phyloP scores from a whole-genome alignment of 1,140 invertebrate genomes.

The Tetraneura akinire region DNA sequence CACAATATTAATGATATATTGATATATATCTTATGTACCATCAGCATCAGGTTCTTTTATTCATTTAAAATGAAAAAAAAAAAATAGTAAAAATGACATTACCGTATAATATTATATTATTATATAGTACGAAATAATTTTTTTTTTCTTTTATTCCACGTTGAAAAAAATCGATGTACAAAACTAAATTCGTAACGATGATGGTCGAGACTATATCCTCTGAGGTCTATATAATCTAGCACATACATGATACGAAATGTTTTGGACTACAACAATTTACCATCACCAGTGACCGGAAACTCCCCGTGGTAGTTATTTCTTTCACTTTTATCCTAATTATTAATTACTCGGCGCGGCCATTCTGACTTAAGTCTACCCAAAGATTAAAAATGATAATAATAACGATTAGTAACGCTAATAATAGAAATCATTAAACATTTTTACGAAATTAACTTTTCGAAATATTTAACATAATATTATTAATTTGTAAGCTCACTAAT shows the following conservation, averaged over 20 bases:
- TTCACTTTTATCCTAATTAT: neutral
- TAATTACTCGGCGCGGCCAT: conserved; percentile 5
- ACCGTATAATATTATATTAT: too few relatives aligned
- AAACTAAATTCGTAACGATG: neutral
- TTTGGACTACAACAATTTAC: neutral
- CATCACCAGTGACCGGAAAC: neutral
- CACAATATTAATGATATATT: too few relatives aligned
- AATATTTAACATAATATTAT: too few relatives aligned
- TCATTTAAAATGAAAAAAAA: too few relatives aligned
- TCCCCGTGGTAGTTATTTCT: neutral
- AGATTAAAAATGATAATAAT: neutral
- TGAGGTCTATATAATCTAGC: neutral
- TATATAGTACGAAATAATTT: too few relatives aligned
- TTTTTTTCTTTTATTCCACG: neutral
- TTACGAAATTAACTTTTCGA: too few relatives aligned
- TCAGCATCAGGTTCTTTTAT: too few relatives aligned
- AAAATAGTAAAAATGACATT: too few relatives aligned
- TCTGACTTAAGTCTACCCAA: neutral
- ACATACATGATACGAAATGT: neutral
- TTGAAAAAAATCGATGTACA: neutral
- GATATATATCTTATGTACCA: too few relatives aligned
- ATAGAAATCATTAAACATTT: too few relatives aligned
- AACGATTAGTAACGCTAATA: too few relatives aligned
- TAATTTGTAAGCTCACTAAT: too few relatives aligned
- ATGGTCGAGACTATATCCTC: neutral